Evolutionary conservation across 2,797 vertebrate genomes (phyloP).

Genomic region (Melanotaenia pygmaea): DNA sequence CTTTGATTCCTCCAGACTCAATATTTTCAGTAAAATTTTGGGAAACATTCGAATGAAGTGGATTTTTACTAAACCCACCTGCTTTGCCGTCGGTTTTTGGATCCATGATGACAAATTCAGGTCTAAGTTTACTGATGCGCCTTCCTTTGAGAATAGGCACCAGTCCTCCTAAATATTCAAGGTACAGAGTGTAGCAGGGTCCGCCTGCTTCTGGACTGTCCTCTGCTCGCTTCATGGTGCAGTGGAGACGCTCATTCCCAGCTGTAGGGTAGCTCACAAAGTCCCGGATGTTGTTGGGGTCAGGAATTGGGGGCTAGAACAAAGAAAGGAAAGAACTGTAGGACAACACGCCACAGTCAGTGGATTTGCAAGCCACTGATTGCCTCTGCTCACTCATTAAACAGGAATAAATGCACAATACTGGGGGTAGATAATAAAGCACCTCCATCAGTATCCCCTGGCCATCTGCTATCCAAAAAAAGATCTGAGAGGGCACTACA

Average conservation of each 20-base stretch:
- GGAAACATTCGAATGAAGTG: background rate
- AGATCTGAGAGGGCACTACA: constrained; percentile 79
- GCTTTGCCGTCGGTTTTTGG: constrained; percentile 95
- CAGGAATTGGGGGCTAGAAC: constrained; percentile 95
- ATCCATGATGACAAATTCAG: constrained; percentile 99
- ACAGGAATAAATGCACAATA: constrained; percentile 77
- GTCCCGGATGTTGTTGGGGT: constrained; percentile 99
- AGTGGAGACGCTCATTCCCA: constrained; percentile 96
- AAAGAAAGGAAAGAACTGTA: constrained; percentile 58
- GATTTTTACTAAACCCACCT: constrained; percentile 79
- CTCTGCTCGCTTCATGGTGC: constrained; percentile 98
- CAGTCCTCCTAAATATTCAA: constrained; percentile 96
- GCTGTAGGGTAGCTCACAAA: constrained; percentile 98
- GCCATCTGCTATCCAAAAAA: constrained; percentile 93
- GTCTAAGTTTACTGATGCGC: constrained; percentile 95
- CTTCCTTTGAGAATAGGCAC: constrained; percentile 98
- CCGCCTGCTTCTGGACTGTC: constrained; percentile 96
- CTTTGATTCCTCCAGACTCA: background rate
- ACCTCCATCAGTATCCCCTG: constrained; percentile 93
- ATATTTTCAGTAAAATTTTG: background rate
- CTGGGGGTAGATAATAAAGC: background rate
- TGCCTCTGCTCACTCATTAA: background rate
- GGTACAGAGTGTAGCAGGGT: constrained; percentile 96
- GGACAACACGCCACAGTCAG: constrained; percentile 41
- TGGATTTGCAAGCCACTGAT: background rate